Base-by-base conservation (phyloP, 2,888 invertebrate genomes). In the Clivina fossor region DNA sequence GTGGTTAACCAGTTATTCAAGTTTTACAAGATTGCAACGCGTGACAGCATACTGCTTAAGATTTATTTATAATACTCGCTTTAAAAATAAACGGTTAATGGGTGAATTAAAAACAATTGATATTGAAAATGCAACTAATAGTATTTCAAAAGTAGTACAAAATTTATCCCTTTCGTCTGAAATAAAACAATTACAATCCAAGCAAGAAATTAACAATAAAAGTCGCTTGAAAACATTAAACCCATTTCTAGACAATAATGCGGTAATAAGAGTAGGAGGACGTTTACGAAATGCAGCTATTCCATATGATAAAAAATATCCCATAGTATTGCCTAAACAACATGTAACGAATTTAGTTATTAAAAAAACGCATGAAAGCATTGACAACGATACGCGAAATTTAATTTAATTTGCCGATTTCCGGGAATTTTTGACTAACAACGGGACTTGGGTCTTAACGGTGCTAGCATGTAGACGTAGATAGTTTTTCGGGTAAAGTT, bases 261-360 rank as follows among this genome's bases (percentile, higher is more conserved):
- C n/a, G 22, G 5, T 47, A 18, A 47, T 47, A 11, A 47, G 33
- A 47, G 32, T 47, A 33, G 33, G 33, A 20, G n/a, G n/a, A n/a
- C n/a, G n/a, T n/a, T n/a, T n/a, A n/a, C n/a, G n/a, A n/a, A n/a
- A n/a, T n/a, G n/a, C n/a, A n/a, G n/a, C n/a, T n/a, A n/a, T n/a
- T n/a, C n/a, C n/a, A n/a, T n/a, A n/a, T n/a, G n/a, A n/a, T n/a
- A n/a, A n/a, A n/a, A n/a, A n/a, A n/a, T n/a, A n/a, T n/a, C n/a
- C n/a, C n/a, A n/a, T n/a, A n/a, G n/a, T n/a, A n/a, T n/a, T n/a
- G n/a, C n/a, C n/a, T n/a, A n/a, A n/a, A n/a, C n/a, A n/a, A n/a
- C n/a, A n/a, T n/a, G n/a, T n/a, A n/a, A n/a, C n/a, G n/a, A n/a
- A n/a, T n/a, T n/a, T n/a, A n/a, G n/a, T n/a, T n/a, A n/a, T n/a